Base-by-base conservation (phyloP, 2,113 vertebrate species). In the Myrmecophaga tridactyla region DNA sequence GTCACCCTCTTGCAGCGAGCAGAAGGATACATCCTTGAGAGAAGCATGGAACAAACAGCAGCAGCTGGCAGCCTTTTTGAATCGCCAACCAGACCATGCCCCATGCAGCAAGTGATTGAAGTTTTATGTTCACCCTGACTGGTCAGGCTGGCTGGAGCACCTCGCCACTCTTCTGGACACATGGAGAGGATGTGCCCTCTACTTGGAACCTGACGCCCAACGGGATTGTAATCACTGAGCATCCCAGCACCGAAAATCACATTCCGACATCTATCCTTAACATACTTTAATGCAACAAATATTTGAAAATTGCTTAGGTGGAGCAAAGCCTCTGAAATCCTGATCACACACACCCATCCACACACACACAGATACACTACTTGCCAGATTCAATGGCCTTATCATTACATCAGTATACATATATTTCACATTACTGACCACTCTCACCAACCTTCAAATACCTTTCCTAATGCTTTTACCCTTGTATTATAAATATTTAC, bases 81-180 rank as follows among this genome's bases (percentile, higher is more conserved):
- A 39, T 0, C 67, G 4, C 6, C 29, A n/a, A 39, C 7, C 7
- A 21, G 46, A 67, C 65, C 65, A 14, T 34, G 51, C 3, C 4
- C 14, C 18, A 3, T 3, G 23, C 18, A 62, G 2, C 13, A 31
- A 4, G 1, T 9, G 3, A 34, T 1, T 46, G 46, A 15, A 2
- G 29, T 34, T 29, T 7, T 89, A 18, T 67, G n/a, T 31, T 85
- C 65, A 58, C 41, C n/a, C 27, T 58, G 62, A 6, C 23, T 39
- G 18, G 2, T 70, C 34, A 78, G 43, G 7, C 51, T 76, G 63
- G 31, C 65, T 34, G 34, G 53, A 39, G 13, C 0, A 8, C 46
- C 86, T 12, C 4, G 20, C 36, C 41, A 31, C 11, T 70, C 20
- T 15, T 25, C 65, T 11, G 23, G 70, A 69, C 39, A 53, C 17